These are phyloP conservation scores for Tortrix viridana DNA, from an alignment of 2,888 invertebrate species.

Conservation along the genomic window DNA sequence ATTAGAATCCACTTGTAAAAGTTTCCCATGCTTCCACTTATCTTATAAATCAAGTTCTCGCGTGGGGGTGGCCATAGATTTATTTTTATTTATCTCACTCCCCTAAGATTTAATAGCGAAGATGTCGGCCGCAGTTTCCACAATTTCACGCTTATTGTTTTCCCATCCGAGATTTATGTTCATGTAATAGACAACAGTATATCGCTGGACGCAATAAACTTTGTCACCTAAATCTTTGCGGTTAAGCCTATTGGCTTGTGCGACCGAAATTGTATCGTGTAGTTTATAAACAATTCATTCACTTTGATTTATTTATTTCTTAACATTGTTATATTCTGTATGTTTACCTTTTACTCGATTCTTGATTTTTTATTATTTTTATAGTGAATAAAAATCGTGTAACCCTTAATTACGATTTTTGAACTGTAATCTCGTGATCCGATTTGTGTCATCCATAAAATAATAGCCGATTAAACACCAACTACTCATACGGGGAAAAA, in stretches of 20 bases:
- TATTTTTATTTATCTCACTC: slow-evolving; percentile 84
- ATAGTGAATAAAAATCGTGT: no score
- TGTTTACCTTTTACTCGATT: not conserved
- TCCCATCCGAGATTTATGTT: slow-evolving; percentile 83
- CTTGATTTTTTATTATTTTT: no score
- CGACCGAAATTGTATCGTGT: slow-evolving; percentile 32
- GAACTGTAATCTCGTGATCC: no score
- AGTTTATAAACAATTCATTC: slow-evolving; percentile 17
- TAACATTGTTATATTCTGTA: not conserved
- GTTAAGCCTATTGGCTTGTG: slow-evolving; percentile 73
- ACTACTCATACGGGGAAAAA: slow-evolving; percentile 5
- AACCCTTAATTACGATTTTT: no score
- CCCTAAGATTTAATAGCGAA: slow-evolving; percentile 82
- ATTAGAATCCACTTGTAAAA: slow-evolving; percentile 53
- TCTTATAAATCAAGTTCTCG: slow-evolving; percentile 77
- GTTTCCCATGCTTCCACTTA: slow-evolving; percentile 49
- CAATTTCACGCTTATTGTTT: slow-evolving; percentile 85
- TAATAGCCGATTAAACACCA: slow-evolving; percentile 9
- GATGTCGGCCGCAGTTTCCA: slow-evolving; percentile 81
- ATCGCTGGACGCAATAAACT: slow-evolving; percentile 81
- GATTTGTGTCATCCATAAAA: no score
- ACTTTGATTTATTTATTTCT: slow-evolving; percentile 9
- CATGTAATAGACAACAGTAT: slow-evolving; percentile 80
- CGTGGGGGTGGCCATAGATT: slow-evolving; percentile 73
- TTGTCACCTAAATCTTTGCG: slow-evolving; percentile 82